Percentiles rank a stretch among this genome's conserved stretches.
phyloP scores from a whole-genome alignment of 2,797 vertebrate genomes.

The Peromyscus eremicus region DNA sequence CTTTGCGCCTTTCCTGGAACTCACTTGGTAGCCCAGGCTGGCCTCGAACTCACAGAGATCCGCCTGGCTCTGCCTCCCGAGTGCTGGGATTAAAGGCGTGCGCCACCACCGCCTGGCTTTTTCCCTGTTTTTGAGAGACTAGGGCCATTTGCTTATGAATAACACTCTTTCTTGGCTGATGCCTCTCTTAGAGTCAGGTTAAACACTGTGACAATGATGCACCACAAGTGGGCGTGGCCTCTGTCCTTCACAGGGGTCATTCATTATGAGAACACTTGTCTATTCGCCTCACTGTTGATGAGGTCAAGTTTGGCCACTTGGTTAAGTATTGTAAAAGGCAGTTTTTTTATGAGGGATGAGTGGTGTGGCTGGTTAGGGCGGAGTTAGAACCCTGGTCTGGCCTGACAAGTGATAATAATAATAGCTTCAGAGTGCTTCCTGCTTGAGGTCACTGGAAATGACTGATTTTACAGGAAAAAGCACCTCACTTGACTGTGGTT shows the following conservation, averaged over 20 bases:
- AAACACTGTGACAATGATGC: neutral
- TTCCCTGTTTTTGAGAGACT: neutral
- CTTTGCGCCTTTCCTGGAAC: no score
- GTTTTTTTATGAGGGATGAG: neutral
- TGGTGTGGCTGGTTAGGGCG: neutral
- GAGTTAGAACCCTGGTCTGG: neutral
- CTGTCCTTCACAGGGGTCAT: neutral
- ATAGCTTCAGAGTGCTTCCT: neutral
- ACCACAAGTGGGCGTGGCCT: rapidly evolving
- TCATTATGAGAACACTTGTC: neutral
- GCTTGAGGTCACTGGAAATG: neutral
- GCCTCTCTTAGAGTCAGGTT: neutral
- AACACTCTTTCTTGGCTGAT: neutral
- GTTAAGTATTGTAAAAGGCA: neutral
- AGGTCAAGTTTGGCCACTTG: neutral
- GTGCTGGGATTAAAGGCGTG: no score
- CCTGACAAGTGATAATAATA: neutral
- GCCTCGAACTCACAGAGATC: no score
- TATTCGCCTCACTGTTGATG: neutral
- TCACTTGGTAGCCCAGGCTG: no score
- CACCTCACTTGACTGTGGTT: neutral
- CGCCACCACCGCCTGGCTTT: no score
- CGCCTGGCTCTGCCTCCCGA: no score
- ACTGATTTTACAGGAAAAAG: neutral
- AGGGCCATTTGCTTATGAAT: neutral